Evolutionary conservation across 2,888 invertebrate genomes (phyloP), one percentile per base, ranked within the genome.

Genomic region (Perizoma flavofasciatum): DNA sequence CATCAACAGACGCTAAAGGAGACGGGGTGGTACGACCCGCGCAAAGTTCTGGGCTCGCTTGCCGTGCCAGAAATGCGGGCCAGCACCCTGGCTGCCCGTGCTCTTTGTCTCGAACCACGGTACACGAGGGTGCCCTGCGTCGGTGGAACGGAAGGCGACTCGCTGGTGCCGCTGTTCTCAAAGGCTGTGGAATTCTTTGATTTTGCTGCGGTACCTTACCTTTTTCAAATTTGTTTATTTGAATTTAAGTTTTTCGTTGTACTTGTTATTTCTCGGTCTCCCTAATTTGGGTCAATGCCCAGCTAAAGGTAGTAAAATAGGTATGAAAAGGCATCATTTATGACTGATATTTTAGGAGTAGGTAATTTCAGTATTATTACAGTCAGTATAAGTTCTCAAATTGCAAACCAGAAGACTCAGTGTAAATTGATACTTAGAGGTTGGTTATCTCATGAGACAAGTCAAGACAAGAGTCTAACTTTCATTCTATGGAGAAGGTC

Each of bases 41-140:
- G 80, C 6, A 90, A 81, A 65, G 59, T 92, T 37, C 64, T 92
- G 34, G 92, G 92, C 0, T 91, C 91, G 1, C 49, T 91, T 41
- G 90, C 92, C 0, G 88, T 89, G 6, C 88, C 83, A 0, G 92
- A 92, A 70, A 89, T 90, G 91, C 80, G 91, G 5, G 89, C 92
- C 8, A 91, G 88, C 62, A 89, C 89, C 0, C 69, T 91, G 1
- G 90, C 90, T 0, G 90, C 91, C 4, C 78, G 83, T 0, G 88
- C 86, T 0, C 78, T 91, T 4, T 78, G 82, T 51, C 79, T 91
- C 3, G 91, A 91, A 55, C 91, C 91, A 0, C 69, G 81, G 11
- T 88, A 85, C 66, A 86, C 88, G 2, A 78, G 88, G 46, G 89
- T 92, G 6, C 91, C 91, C 0, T 89, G 89, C 67, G 85, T 91